A percentile compares a stretch with the other conserved stretches of the same genome.
These are phyloP conservation scores for Geophilus truncorum DNA, from an alignment of 2,888 invertebrate species.

Conservation along the genomic window DNA sequence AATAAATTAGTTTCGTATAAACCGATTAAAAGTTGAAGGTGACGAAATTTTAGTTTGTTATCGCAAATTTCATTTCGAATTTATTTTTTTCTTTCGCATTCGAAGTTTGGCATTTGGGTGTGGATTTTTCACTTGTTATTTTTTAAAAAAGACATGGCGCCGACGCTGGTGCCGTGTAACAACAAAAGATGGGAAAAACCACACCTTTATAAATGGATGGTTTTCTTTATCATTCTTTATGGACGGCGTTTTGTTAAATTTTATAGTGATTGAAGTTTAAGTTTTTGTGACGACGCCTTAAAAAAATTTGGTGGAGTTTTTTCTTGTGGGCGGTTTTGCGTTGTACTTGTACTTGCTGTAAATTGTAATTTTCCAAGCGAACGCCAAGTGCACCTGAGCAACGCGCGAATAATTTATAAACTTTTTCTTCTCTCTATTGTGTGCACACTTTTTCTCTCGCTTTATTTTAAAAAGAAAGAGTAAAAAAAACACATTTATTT, in stretches of 20 bases:
- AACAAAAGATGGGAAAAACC: slow-evolving; percentile 15
- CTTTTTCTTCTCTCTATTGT: neutral
- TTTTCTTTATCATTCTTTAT: slow-evolving; percentile 21
- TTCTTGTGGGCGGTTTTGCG: slow-evolving; percentile 14
- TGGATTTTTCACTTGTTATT: neutral
- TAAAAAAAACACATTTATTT: neutral
- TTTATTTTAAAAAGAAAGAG: neutral
- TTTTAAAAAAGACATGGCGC: neutral
- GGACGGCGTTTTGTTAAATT: slow-evolving; percentile 18
- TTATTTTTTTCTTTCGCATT: neutral
- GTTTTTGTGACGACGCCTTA: slow-evolving; percentile 27
- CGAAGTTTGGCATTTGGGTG: neutral
- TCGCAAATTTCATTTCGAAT: neutral
- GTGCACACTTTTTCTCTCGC: neutral
- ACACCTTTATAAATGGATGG: slow-evolving; percentile 22
- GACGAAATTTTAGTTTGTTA: neutral
- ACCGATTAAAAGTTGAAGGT: neutral
- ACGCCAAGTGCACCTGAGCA: slow-evolving; percentile 27
- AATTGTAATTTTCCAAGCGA: slow-evolving; percentile 27
- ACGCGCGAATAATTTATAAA: slow-evolving; percentile 23
- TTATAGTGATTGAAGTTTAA: slow-evolving; percentile 25
- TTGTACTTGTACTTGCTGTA: neutral
- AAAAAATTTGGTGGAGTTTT: neutral
- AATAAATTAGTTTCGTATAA: neutral
- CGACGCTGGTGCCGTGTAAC: neutral